Conservation (phyloP, 2,797 vertebrate species). For the Phyllotis vaccarum region DNA sequence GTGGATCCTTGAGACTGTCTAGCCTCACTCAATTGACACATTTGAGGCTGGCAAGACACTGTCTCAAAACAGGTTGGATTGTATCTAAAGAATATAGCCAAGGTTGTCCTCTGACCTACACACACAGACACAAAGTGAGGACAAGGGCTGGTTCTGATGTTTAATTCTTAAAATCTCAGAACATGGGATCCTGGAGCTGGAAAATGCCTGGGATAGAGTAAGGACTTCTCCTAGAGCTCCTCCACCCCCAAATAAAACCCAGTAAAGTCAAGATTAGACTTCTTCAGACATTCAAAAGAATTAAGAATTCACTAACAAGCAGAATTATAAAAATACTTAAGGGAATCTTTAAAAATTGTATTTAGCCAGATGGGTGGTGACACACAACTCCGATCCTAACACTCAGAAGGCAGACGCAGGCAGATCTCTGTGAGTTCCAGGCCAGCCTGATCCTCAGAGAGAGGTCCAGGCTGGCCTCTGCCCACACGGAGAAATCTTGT, state of each 20-base stretch:
- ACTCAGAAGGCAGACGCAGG: background rate
- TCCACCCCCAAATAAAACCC: background rate
- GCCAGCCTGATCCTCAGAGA: background rate
- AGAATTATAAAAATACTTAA: constrained; percentile 45
- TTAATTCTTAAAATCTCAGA: background rate
- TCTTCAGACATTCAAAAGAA: background rate
- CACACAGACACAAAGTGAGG: background rate
- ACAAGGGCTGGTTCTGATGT: background rate
- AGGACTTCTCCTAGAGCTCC: background rate
- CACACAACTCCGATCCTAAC: background rate
- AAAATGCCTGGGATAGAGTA: background rate
- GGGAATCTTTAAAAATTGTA: background rate
- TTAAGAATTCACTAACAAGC: constrained; percentile 14
- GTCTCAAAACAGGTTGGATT: background rate
- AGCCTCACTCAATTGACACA: background rate
- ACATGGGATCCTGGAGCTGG: background rate
- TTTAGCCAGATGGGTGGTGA: background rate
- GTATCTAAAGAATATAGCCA: background rate
- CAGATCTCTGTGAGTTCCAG: background rate
- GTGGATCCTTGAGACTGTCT: background rate
- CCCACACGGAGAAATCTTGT: background rate
- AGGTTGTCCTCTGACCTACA: background rate
- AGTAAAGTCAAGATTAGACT: background rate
- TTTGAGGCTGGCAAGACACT: background rate
- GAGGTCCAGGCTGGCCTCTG: background rate